These are phyloP conservation scores for Clamator glandarius DNA, from an alignment of 2,797 vertebrate genomes.

Conservation along the genomic window DNA sequence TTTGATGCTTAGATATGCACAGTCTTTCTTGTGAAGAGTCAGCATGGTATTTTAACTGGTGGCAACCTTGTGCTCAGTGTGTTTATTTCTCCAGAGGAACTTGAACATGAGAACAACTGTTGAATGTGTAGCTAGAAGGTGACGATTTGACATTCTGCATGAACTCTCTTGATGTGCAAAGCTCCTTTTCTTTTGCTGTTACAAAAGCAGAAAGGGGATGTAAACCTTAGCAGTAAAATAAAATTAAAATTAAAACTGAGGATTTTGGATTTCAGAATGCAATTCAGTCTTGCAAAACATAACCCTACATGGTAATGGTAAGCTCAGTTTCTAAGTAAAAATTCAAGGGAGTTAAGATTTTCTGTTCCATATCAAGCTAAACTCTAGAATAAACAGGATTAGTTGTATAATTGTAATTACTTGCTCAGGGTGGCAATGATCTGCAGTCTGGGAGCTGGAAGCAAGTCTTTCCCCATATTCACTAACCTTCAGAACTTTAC, in stretches of 20 bases:
- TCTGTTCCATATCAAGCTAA: neutral
- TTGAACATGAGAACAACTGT: slow-evolving; percentile 4
- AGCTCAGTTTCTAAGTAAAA: neutral
- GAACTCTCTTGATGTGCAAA: neutral
- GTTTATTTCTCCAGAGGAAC: slow-evolving; percentile 33
- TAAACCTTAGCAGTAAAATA: neutral
- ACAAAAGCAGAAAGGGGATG: neutral
- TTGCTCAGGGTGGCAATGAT: neutral
- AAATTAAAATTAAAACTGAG: neutral
- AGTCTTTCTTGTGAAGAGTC: neutral
- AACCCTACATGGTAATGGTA: neutral
- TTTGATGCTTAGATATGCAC: slow-evolving; percentile 20
- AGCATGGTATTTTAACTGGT: slow-evolving; percentile 7
- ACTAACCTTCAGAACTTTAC: neutral
- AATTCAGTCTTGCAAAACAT: neutral
- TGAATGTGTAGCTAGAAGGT: neutral
- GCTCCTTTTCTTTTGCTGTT: neutral
- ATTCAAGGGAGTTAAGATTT: neutral
- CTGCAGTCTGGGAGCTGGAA: neutral
- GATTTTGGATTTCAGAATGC: neutral
- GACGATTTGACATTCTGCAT: neutral
- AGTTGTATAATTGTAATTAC: neutral
- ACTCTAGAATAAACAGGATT: slow-evolving; percentile 4
- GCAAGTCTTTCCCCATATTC: neutral
- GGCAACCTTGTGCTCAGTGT: neutral